These are phyloP conservation scores for Brienomyrus longianalis DNA, from an alignment of 2,113 vertebrate species.

Conservation along the genomic window DNA sequence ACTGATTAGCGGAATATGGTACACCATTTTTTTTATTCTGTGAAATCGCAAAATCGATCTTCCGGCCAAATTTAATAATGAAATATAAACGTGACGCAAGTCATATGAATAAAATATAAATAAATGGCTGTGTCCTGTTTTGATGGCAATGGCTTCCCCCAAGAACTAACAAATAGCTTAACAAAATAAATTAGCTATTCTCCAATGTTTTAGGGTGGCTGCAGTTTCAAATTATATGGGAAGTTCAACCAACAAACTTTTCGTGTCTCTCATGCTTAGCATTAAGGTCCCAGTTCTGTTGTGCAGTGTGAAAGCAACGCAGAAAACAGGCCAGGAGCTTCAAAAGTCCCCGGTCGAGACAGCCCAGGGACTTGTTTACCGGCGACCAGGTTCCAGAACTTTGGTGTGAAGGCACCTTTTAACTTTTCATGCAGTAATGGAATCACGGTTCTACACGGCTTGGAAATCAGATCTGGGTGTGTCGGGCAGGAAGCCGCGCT, in stretches of 20 bases:
- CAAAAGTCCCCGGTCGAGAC: too few species aligned
- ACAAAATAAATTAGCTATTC: background rate
- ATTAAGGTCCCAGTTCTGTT: background rate
- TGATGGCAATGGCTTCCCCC: background rate
- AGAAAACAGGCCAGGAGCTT: background rate
- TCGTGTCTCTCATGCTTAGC: background rate
- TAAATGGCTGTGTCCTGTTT: too few species aligned
- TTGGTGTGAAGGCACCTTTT: background rate
- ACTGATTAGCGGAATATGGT: background rate
- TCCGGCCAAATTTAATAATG: background rate
- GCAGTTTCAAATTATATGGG: background rate
- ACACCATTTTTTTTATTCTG: background rate
- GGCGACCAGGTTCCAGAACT: background rate
- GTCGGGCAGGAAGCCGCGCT: background rate
- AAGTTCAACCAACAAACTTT: background rate
- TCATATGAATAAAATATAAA: too few species aligned
- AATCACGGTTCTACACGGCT: background rate
- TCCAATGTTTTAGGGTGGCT: background rate
- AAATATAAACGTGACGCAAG: background rate
- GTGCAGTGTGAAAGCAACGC: background rate
- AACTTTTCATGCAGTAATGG: background rate
- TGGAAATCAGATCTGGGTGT: background rate
- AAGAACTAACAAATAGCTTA: background rate
- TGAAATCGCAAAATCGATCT: background rate
- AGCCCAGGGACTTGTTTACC: too few species aligned